phyloP scores from a whole-genome alignment of 2,113 vertebrate species.

The Siniperca knerii region DNA sequence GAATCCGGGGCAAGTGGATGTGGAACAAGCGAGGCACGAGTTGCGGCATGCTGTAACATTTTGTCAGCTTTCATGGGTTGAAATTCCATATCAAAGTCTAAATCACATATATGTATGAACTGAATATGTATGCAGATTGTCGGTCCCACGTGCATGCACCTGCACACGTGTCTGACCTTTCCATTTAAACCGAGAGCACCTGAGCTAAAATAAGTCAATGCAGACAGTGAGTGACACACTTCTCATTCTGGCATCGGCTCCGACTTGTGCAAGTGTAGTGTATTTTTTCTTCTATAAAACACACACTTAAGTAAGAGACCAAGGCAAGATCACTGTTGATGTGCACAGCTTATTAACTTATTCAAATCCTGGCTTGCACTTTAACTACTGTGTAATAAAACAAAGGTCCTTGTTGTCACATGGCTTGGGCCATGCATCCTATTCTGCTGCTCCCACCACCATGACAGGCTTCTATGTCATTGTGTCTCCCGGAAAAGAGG shows the following conservation, averaged over 20 bases:
- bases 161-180: conserved; percentile 5
- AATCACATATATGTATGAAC: background rate
- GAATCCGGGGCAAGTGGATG: conserved; percentile 47
- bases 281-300: conserved; percentile 13
- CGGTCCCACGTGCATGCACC: background rate
- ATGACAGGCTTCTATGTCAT: background rate
- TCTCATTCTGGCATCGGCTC: background rate
- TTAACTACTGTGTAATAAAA: conserved; percentile 5
- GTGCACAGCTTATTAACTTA: conserved; percentile 38
- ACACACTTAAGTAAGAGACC: background rate
- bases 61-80: background rate
- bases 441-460: background rate
- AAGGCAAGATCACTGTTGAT: conserved; percentile 16
- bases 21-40: conserved; percentile 42
- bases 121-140: background rate
- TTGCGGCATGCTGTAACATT: background rate
- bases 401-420: background rate
- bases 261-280: background rate
- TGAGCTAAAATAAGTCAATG: conserved; percentile 15
- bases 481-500: background rate
- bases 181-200: background rate
- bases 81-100: background rate
- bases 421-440: background rate
- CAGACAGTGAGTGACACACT: conserved; percentile 12
- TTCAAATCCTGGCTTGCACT: conserved; percentile 27